phyloP scores from a whole-genome alignment of 2,797 vertebrate species.

The Leucoraja ocellata region DNA sequence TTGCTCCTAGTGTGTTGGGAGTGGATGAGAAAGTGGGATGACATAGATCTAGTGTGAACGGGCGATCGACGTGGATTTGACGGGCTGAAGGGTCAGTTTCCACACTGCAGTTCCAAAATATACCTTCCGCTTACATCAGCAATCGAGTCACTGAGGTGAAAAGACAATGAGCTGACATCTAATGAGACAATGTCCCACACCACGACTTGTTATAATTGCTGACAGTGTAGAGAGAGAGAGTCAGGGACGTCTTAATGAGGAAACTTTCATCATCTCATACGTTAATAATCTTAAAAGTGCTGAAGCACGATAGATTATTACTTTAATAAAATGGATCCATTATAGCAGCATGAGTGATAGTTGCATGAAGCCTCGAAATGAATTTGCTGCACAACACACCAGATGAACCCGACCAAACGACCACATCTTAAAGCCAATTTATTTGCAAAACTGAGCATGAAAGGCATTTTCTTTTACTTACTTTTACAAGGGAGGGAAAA shows the following conservation, averaged over 20 bases:
- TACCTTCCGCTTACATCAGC: background rate
- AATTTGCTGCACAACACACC: background rate
- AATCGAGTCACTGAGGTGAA: background rate
- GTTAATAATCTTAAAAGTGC: background rate
- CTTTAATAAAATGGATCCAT: slow-evolving; percentile 1
- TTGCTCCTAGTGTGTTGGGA: too few relatives aligned
- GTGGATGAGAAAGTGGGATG: too few relatives aligned
- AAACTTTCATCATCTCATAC: background rate
- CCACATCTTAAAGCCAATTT: background rate
- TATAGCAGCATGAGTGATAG: background rate
- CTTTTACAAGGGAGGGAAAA: background rate
- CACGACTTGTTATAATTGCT: background rate
- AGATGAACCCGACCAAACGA: background rate
- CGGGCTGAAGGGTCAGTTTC: too few relatives aligned
- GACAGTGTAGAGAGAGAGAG: background rate
- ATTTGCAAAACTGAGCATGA: background rate
- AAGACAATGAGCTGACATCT: background rate
- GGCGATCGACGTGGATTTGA: too few relatives aligned
- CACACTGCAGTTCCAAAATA: too few relatives aligned
- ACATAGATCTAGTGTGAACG: too few relatives aligned
- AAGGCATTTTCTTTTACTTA: background rate
- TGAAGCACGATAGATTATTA: background rate
- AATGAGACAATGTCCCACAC: background rate
- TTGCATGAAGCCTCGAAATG: background rate
- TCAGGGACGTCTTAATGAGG: background rate